Evolutionary conservation across 2,113 vertebrate species (phyloP).

Genomic region (Pica pica): DNA sequence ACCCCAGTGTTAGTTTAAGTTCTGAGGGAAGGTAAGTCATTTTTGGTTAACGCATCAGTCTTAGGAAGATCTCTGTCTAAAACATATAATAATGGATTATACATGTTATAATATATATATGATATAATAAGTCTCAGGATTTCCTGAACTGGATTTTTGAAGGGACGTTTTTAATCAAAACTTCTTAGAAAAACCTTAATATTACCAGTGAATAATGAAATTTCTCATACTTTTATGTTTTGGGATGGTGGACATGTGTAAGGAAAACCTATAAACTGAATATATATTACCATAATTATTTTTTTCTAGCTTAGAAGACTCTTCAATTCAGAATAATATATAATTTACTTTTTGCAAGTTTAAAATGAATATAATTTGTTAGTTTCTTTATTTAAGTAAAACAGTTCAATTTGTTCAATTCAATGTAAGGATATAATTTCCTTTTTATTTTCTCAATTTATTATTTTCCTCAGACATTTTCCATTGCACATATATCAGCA

Average conservation of each 20-base stretch:
- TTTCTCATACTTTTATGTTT: background rate
- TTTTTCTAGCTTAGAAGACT: background rate
- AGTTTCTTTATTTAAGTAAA: background rate
- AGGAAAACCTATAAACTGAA: background rate
- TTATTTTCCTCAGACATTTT: background rate
- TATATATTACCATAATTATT: background rate
- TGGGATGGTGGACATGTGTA: background rate
- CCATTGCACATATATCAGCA: background rate
- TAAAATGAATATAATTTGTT: background rate
- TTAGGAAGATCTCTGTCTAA: background rate
- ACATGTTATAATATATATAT: background rate
- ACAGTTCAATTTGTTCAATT: background rate
- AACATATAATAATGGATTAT: background rate
- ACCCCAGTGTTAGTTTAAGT: background rate
- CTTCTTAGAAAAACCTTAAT: background rate
- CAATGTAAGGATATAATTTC: rapidly evolving
- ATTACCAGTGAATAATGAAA: background rate
- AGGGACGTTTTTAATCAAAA: background rate
- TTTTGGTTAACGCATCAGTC: background rate
- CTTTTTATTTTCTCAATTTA: background rate
- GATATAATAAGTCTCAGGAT: background rate
- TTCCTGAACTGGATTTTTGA: background rate
- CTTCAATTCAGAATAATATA: background rate
- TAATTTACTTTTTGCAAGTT: background rate
- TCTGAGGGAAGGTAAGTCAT: background rate